phyloP scores from a whole-genome alignment of 2,888 invertebrate species.

The Dioctria linearis region DNA sequence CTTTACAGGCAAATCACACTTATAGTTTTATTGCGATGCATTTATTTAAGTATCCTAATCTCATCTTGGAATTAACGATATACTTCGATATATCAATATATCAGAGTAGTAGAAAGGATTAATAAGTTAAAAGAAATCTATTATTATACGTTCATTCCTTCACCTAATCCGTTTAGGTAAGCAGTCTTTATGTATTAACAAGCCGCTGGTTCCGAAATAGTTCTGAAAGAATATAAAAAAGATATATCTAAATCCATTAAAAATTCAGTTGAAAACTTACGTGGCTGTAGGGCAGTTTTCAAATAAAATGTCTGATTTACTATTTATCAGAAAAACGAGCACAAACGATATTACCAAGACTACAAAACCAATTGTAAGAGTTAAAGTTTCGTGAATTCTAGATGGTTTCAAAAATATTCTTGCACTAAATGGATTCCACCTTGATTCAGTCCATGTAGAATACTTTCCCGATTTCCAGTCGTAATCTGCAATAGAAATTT shows the following conservation, averaged over 20 bases:
- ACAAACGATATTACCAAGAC: slow-evolving; percentile 69
- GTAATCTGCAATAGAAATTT: slow-evolving; percentile 75
- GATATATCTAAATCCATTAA: not conserved
- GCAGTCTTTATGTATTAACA: slow-evolving; percentile 43
- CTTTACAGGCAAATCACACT: not conserved
- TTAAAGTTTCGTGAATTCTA: slow-evolving; percentile 67
- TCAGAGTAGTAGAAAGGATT: not conserved
- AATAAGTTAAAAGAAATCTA: not conserved
- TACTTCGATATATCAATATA: not conserved
- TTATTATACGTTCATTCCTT: not conserved
- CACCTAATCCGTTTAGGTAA: not conserved
- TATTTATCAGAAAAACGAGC: slow-evolving; percentile 68
- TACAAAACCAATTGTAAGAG: slow-evolving; percentile 67
- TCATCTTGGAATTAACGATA: not conserved
- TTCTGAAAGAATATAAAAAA: not conserved
- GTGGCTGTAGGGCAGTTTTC: slow-evolving; percentile 67
- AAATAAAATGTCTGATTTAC: slow-evolving; percentile 69
- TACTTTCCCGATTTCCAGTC: slow-evolving; percentile 83
- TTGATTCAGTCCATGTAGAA: slow-evolving; percentile 92
- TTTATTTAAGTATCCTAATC: not conserved
- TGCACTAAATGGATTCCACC: slow-evolving; percentile 83
- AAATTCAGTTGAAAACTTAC: slow-evolving; percentile 64
- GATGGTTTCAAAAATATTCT: slow-evolving; percentile 84
- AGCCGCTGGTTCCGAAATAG: slow-evolving; percentile 34
- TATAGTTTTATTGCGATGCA: not conserved